phyloP scores from a whole-genome alignment of 2,113 vertebrate species.

The Dicaeum eximium region DNA sequence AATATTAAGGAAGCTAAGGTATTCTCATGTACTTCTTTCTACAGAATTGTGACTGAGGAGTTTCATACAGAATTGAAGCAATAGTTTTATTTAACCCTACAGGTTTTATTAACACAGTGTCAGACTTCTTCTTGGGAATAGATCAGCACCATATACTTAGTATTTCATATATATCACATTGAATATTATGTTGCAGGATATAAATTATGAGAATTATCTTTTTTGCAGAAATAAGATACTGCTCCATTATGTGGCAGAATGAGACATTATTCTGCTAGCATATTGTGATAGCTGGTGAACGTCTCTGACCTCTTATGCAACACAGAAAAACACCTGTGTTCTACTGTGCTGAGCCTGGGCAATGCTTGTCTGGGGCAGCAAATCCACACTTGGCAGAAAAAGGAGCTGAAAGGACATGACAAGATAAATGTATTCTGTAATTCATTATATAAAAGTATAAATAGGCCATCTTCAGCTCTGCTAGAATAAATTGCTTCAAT shows the following conservation, averaged over 20 bases:
- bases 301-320: background rate
- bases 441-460: constrained; percentile 40
- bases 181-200: background rate
- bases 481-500: constrained; percentile 62
- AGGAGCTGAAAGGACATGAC: background rate
- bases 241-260: background rate
- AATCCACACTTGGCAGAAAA: background rate
- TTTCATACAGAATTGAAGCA: background rate
- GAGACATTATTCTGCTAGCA: background rate
- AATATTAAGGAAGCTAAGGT: background rate
- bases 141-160: background rate
- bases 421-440: constrained; percentile 28
- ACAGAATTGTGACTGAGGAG: background rate
- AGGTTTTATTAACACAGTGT: background rate
- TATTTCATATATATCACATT: background rate
- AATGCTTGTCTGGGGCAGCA: background rate
- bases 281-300: background rate
- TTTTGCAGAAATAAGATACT: background rate
- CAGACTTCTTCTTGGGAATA: background rate
- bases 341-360: background rate
- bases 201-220: background rate
- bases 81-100: background rate
- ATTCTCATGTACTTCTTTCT: background rate
- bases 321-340: background rate
- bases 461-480: constrained; percentile 23